phyloP scores from a whole-genome alignment of 2,888 invertebrate genomes.

The Galeruca laticollis region DNA sequence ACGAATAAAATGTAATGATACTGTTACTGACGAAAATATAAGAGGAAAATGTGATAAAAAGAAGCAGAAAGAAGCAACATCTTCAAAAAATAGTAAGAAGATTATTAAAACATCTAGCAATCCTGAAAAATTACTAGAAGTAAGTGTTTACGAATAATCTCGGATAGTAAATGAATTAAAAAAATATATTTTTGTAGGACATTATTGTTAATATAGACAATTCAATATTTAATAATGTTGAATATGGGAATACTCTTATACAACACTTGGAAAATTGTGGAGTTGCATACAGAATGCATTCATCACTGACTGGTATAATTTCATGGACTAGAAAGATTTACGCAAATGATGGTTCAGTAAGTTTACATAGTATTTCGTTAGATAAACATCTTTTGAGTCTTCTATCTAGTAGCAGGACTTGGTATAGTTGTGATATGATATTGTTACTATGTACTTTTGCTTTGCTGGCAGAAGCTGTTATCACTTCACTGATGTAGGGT shows the following conservation, averaged over 20 bases:
- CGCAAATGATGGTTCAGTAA: slow-evolving; percentile 48
- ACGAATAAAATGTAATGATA: neutral
- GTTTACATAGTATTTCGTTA: too few species aligned
- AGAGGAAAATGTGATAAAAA: neutral
- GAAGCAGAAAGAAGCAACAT: slow-evolving; percentile 27
- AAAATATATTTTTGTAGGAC: slow-evolving; percentile 52
- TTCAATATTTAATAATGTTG: slow-evolving; percentile 51
- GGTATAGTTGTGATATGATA: too few species aligned
- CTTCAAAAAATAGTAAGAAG: slow-evolving; percentile 46
- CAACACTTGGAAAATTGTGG: slow-evolving; percentile 55
- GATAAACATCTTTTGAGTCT: too few species aligned
- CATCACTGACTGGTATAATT: slow-evolving; percentile 63
- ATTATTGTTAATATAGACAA: slow-evolving; percentile 59
- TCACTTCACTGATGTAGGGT: too few species aligned
- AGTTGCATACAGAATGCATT: slow-evolving; percentile 56
- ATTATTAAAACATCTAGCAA: slow-evolving; percentile 3
- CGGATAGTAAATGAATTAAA: slow-evolving; percentile 21
- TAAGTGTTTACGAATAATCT: slow-evolving; percentile 34
- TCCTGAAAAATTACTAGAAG: slow-evolving; percentile 60
- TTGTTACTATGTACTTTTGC: too few species aligned
- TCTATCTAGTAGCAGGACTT: too few species aligned
- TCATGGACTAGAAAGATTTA: slow-evolving; percentile 64
- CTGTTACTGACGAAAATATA: neutral
- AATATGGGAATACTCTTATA: slow-evolving; percentile 57
- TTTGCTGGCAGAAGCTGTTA: too few species aligned